Evolutionary conservation across 1,140 invertebrate species (phyloP).

Genomic region (Harpegnathos saltator): DNA sequence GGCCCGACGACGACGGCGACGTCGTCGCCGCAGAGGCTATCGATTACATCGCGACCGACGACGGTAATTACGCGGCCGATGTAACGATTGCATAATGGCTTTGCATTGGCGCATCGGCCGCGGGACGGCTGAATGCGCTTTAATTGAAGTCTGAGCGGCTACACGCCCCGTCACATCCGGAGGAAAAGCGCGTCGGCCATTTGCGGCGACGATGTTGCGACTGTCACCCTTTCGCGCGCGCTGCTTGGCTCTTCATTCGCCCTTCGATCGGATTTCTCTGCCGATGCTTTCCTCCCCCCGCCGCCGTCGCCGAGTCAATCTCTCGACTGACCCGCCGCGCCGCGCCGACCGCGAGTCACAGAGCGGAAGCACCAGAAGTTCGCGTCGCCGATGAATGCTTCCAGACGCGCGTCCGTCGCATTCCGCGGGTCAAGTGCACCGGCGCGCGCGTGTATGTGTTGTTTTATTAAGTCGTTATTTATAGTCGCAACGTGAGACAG

Average conservation of each 20-base stretch:
- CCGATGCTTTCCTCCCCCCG: too few species aligned
- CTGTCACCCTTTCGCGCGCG: too few species aligned
- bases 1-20: too few species aligned
- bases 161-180: neutral
- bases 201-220: too few species aligned
- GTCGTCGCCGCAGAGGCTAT: neutral
- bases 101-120: neutral
- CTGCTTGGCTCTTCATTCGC: too few species aligned
- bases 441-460: neutral
- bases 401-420: neutral
- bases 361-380: slow-evolving; percentile 19
- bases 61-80: slow-evolving; percentile 32
- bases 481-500: slow-evolving; percentile 59
- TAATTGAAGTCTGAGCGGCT: neutral
- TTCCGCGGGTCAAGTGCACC: slow-evolving; percentile 62
- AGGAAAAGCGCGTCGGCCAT: too few species aligned
- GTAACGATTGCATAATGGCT: slow-evolving; percentile 34
- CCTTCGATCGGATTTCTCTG: too few species aligned
- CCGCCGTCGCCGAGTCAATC: neutral
- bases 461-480: slow-evolving; percentile 72
- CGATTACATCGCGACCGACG: slow-evolving; percentile 3
- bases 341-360: too few species aligned
- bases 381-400: slow-evolving; percentile 24
- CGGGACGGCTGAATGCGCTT: neutral
- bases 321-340: neutral